Conservation (phyloP, 2,113 vertebrate species). For the Syngnathus floridae region DNA sequence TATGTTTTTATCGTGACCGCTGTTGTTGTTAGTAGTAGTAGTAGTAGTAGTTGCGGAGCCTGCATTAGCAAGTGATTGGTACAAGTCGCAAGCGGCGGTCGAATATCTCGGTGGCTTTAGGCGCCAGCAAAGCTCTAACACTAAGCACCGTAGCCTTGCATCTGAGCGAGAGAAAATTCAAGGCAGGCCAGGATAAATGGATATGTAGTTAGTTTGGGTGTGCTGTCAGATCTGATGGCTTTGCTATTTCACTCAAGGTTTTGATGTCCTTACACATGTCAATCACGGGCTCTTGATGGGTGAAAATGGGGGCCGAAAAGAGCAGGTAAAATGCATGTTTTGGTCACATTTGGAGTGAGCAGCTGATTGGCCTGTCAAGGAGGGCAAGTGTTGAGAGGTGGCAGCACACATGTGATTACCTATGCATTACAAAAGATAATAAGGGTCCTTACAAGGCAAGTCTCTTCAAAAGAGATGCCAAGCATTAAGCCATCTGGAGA, state of each 20-base stretch:
- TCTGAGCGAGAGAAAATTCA: neutral
- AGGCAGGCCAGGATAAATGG: neutral
- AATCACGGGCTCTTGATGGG: conserved; percentile 42
- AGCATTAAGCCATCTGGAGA: conserved; percentile 26
- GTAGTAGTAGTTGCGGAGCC: too few relatives aligned
- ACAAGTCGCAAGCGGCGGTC: too few relatives aligned
- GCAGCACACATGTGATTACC: conserved; percentile 69
- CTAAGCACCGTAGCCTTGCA: too few relatives aligned
- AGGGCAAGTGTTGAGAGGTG: conserved; percentile 39
- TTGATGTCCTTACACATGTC: conserved; percentile 59
- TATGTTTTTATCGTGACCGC: too few relatives aligned
- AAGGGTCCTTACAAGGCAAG: conserved; percentile 47
- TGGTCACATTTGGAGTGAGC: conserved; percentile 50
- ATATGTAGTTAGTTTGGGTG: conserved; percentile 12
- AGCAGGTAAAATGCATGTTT: conserved; percentile 57
- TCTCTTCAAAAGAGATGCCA: conserved; percentile 31
- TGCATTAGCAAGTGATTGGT: too few relatives aligned
- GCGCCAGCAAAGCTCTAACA: too few relatives aligned
- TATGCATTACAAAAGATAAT: conserved; percentile 64
- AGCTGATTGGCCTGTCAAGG: conserved; percentile 53
- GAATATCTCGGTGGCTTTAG: too few relatives aligned
- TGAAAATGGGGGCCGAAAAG: conserved; percentile 8
- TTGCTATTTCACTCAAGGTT: conserved; percentile 67
- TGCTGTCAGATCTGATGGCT: conserved; percentile 52
- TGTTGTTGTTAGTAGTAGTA: too few relatives aligned